These are phyloP conservation scores for Osmerus eperlanus DNA, from an alignment of 2,113 vertebrate species.

Conservation along the genomic window DNA sequence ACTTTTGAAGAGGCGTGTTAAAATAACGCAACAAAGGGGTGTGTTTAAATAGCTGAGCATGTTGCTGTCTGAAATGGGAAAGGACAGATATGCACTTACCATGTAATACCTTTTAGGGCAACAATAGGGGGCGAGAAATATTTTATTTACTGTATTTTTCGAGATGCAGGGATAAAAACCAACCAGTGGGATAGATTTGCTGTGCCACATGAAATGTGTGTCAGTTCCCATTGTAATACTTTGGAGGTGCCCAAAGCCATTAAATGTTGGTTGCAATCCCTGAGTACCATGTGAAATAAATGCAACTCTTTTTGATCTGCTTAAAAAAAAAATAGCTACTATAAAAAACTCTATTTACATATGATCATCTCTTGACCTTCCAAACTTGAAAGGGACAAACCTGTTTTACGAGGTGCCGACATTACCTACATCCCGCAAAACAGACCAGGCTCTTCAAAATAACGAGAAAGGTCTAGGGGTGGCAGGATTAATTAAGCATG, in stretches of 20 bases:
- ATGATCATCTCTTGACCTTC: neutral
- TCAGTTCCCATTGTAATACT: too few species aligned
- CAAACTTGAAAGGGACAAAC: neutral
- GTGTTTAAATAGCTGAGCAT: neutral
- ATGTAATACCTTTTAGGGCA: neutral
- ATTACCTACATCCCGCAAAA: neutral
- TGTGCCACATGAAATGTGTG: too few species aligned
- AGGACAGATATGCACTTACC: neutral
- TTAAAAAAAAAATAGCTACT: neutral
- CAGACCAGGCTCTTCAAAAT: too few species aligned
- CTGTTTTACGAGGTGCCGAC: neutral
- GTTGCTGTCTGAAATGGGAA: neutral
- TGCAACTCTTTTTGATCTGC: neutral
- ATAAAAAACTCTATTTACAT: neutral
- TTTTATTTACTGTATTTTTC: too few species aligned
- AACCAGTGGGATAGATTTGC: too few species aligned
- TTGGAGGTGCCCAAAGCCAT: too few species aligned
- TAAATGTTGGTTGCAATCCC: neutral
- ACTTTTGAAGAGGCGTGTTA: conserved; percentile 4
- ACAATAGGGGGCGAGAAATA: too few species aligned
- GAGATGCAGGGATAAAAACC: too few species aligned
- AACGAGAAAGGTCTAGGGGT: too few species aligned
- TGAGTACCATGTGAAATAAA: neutral
- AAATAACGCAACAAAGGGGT: neutral
- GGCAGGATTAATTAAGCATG: too few species aligned